phyloP scores from a whole-genome alignment of 2,113 vertebrate genomes.

The Alligator mississippiensis region DNA sequence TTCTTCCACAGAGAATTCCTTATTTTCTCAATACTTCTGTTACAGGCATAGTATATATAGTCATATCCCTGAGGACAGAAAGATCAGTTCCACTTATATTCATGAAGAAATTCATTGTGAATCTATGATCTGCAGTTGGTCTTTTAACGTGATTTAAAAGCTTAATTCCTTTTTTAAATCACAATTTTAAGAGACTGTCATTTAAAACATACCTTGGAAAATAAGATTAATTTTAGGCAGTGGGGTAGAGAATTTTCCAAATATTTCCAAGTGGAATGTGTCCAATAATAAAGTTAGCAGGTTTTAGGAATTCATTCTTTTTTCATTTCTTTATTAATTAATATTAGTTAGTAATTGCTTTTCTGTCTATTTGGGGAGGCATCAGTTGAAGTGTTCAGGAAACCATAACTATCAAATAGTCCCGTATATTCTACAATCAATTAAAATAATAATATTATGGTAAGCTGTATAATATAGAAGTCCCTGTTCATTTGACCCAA shows the following conservation, averaged over 20 bases:
- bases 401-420: neutral
- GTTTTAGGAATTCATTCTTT: neutral
- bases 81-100: neutral
- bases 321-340: neutral
- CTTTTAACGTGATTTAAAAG: neutral
- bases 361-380: neutral
- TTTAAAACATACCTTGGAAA: neutral
- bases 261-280: neutral
- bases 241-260: neutral
- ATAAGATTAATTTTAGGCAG: accelerated
- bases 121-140: neutral
- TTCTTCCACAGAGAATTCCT: neutral
- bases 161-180: neutral
- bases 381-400: neutral
- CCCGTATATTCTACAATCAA: neutral
- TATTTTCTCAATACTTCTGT: neutral
- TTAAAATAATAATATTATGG: neutral
- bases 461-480: neutral
- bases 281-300: neutral
- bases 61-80: neutral
- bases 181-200: accelerated
- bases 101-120: neutral
- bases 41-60: neutral
- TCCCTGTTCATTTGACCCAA: neutral
- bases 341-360: neutral